Percentiles rank a stretch among this genome's conserved stretches.
These are phyloP conservation scores for Desoria tigrina DNA, from an alignment of 2,888 invertebrate genomes.

Conservation along the genomic window DNA sequence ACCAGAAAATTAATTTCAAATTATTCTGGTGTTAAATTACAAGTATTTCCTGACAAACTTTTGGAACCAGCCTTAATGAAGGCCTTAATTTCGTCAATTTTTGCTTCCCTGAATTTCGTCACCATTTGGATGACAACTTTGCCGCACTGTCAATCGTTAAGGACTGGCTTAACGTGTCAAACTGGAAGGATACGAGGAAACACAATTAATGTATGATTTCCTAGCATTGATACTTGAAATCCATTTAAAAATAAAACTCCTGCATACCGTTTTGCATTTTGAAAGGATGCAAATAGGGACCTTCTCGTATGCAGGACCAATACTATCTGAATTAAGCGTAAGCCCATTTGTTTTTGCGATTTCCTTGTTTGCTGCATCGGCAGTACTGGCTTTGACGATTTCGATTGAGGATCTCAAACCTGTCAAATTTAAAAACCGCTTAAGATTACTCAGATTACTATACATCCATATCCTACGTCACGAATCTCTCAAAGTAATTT, in stretches of 20 bases:
- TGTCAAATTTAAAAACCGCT: constrained; percentile 18
- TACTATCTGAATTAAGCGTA: constrained; percentile 39
- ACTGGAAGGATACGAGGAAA: constrained; percentile 23
- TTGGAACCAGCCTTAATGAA: constrained; percentile 60
- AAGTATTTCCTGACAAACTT: constrained; percentile 45
- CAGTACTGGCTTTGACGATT: constrained; percentile 44
- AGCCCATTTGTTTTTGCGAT: constrained; percentile 47
- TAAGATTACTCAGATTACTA: background rate
- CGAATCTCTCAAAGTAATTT: no score
- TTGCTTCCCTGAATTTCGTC: constrained; percentile 64
- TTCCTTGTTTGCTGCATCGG: constrained; percentile 53
- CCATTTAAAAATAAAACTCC: constrained; percentile 1
- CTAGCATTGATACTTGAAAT: background rate
- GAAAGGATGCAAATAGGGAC: constrained; percentile 46
- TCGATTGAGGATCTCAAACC: constrained; percentile 43
- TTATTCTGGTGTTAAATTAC: background rate
- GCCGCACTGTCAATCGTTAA: constrained; percentile 65
- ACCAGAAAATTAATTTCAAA: background rate
- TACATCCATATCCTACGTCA: background rate
- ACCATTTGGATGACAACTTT: constrained; percentile 67
- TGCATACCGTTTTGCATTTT: constrained; percentile 48
- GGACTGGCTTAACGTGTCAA: constrained; percentile 58
- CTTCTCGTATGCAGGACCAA: constrained; percentile 44
- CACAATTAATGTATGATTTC: background rate
- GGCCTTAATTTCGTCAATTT: constrained; percentile 64